These are phyloP conservation scores for Ornithoptera priamus DNA, from an alignment of 2,888 invertebrate genomes.

Conservation along the genomic window DNA sequence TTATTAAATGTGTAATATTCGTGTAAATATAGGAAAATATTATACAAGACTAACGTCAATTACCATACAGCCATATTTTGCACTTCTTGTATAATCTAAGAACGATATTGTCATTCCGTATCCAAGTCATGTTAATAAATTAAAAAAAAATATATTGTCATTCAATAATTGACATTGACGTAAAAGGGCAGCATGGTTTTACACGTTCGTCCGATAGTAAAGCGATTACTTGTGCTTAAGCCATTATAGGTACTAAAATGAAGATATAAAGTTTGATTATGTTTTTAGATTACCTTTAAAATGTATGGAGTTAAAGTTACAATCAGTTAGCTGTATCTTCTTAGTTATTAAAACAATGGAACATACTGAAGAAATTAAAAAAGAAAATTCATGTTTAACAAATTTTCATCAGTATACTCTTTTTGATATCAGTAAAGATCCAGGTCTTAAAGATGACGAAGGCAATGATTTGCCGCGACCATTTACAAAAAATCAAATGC, in stretches of 20 bases:
- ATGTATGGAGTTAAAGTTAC: neutral
- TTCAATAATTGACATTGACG: neutral
- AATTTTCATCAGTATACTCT: slow-evolving; percentile 59
- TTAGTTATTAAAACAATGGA: slow-evolving; percentile 8
- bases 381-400: slow-evolving; percentile 35
- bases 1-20: no score
- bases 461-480: slow-evolving; percentile 71
- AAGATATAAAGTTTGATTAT: neutral
- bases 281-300: neutral
- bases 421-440: slow-evolving; percentile 65
- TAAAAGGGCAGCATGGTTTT: neutral
- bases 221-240: neutral
- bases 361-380: slow-evolving; percentile 26
- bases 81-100: no score
- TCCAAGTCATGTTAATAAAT: no score
- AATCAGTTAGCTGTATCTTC: neutral
- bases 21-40: no score
- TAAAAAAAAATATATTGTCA: neutral
- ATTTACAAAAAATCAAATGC: slow-evolving; percentile 82
- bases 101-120: no score
- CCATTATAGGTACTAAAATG: neutral
- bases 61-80: no score
- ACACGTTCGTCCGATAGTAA: neutral
- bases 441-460: slow-evolving; percentile 70
- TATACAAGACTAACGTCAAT: no score